Percentiles rank a stretch among this genome's conserved stretches.
Evolutionary conservation across 2,888 invertebrate species (phyloP).

Genomic region (Oegoconia quadripuncta): DNA sequence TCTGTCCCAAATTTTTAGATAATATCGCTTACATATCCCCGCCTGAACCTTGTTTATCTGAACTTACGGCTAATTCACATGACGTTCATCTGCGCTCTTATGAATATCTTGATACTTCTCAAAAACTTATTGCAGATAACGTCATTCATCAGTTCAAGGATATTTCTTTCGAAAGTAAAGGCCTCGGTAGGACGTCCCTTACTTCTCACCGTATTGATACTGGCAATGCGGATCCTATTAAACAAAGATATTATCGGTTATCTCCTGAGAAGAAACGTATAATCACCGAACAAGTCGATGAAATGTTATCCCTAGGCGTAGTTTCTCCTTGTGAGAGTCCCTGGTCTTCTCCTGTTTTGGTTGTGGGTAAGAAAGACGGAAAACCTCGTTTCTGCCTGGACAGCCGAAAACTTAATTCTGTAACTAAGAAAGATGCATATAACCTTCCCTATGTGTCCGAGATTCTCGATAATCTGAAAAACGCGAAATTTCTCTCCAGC

Average conservation of each 20-base stretch:
- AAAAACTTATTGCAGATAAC: conserved; percentile 10
- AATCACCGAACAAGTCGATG: conserved; percentile 15
- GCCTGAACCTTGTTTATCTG: too few relatives aligned
- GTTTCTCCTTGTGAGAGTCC: conserved; percentile 5
- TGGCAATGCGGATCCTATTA: conserved; percentile 21
- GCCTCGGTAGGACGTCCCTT: conserved; percentile 21
- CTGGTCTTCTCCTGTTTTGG: conserved; percentile 3
- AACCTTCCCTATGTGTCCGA: conserved; percentile 19
- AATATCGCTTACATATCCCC: too few relatives aligned
- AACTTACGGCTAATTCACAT: neutral
- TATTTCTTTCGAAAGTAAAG: conserved; percentile 19
- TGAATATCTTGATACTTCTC: neutral
- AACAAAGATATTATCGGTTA: conserved; percentile 24
- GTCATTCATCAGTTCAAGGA: conserved; percentile 15
- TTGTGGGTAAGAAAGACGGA: conserved; percentile 2
- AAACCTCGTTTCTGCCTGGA: conserved; percentile 3
- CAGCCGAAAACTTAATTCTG: conserved; percentile 6
- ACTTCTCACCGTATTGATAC: conserved; percentile 23
- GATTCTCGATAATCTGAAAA: conserved; percentile 11
- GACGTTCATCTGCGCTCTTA: too few relatives aligned
- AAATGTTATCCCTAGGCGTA: conserved; percentile 1
- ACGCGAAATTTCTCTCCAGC: conserved; percentile 10
- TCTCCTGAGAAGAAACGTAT: conserved; percentile 23
- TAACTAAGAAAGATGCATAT: conserved; percentile 4
- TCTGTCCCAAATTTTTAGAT: conserved; percentile 13